phyloP scores from a whole-genome alignment of 1,140 invertebrate genomes.

The Copidosoma floridanum region DNA sequence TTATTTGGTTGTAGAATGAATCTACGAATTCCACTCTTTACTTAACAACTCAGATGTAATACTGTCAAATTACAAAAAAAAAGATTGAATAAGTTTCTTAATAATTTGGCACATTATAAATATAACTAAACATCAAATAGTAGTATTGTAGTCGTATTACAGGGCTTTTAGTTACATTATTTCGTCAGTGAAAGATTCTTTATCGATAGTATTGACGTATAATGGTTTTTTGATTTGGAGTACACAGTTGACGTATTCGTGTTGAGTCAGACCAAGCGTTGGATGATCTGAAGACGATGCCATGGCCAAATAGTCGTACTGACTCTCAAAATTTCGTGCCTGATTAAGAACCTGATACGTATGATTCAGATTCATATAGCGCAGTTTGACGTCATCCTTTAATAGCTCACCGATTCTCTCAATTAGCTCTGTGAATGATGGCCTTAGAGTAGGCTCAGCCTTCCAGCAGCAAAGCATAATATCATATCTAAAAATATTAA shows the following conservation, averaged over 20 bases:
- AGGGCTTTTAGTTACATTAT: too few relatives aligned
- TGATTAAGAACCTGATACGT: conserved; percentile 73
- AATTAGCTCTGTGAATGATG: conserved; percentile 75
- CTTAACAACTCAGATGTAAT: too few relatives aligned
- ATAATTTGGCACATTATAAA: too few relatives aligned
- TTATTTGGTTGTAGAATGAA: too few relatives aligned
- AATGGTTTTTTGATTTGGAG: conserved; percentile 31
- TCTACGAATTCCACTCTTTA: too few relatives aligned
- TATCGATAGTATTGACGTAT: conserved; percentile 53
- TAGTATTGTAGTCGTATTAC: too few relatives aligned
- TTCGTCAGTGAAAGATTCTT: too few relatives aligned
- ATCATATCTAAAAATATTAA: conserved; percentile 63
- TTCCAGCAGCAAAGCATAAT: conserved; percentile 87
- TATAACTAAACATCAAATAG: too few relatives aligned
- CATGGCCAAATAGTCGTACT: conserved; percentile 75
- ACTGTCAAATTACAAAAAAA: too few relatives aligned
- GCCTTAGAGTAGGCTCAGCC: conserved; percentile 71
- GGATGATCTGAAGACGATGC: conserved; percentile 71
- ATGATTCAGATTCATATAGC: conserved; percentile 83
- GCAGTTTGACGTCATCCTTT: conserved; percentile 76
- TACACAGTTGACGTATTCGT: conserved; percentile 58
- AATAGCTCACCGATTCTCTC: conserved; percentile 74
- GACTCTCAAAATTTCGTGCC: conserved; percentile 51
- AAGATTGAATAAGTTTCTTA: too few relatives aligned
- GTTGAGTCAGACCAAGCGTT: conserved; percentile 55